Base-by-base conservation (phyloP, 2,113 vertebrate genomes). In the Elanus axillaris region DNA sequence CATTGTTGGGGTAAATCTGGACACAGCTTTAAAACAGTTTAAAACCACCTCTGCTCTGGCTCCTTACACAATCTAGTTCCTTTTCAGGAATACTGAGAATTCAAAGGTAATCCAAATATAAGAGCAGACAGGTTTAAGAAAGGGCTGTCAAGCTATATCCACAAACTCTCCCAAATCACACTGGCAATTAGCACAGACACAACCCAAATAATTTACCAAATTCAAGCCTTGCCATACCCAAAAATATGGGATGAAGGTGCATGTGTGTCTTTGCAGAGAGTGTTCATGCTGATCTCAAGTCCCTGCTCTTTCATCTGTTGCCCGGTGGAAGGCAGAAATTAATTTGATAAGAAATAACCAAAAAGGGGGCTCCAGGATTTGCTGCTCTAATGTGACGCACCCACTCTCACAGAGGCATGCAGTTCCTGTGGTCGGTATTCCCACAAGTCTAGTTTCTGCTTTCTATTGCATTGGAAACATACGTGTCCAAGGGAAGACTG, bases 111-210 rank as follows among this genome's bases (percentile, higher is more conserved):
- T 16, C 38, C 77, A 86, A 55, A 47, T 11, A 63, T 14, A 63
- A 52, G 20, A 77, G 63, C 22, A 58, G 83, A 73, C 50, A 77
- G 76, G 34, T 91, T 88, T 86, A 67, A 84, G 72, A 89, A 83
- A n/a, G 52, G 55, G 32, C 42, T 94, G 59, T 63, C 86, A 67
- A n/a, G 47, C 47, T 75, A 7, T 15, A 36, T 62, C 45, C 56
- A 47, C 50, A 3, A 29, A 21, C 43, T 56, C 32, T 71, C 59
- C 71, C 63, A 71, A 80, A 91, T 43, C n/a, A 73, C 47, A 4
- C 32, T 26, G 64, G 26, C 72, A 84, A 66, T 83, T 83, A 58
- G 59, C 63, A 80, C 42, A 74, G 72, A 34, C 76, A 58, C 6
- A 10, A 12, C 74, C 47, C 38, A 84, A 74, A 59, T 27, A 63